Percentiles rank a stretch among this genome's conserved stretches.
Conservation (phyloP, 2,888 invertebrate species). For the Dryocosmus kuriphilus region DNA sequence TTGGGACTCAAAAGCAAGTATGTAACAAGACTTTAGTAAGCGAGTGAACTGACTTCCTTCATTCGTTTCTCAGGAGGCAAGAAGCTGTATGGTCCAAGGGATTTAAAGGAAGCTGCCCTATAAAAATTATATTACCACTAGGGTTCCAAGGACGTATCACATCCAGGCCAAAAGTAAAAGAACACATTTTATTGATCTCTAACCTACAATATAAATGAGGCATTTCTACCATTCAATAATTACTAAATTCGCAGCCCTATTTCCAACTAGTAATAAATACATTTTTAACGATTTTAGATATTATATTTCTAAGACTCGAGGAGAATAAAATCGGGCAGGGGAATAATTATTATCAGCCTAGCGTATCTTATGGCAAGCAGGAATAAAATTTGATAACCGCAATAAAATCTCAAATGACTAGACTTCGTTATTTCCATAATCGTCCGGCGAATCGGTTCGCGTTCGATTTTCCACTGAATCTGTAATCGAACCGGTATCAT, state of each 20-base stretch:
- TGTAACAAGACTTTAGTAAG: too few relatives aligned
- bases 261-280: not conserved
- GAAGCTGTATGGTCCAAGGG: too few relatives aligned
- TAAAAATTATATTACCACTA: too few relatives aligned
- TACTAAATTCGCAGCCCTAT: not conserved
- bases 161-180: not conserved
- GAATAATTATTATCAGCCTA: conserved; percentile 22
- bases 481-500: conserved; percentile 35
- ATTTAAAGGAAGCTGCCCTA: too few relatives aligned
- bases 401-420: conserved; percentile 22
- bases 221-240: not conserved
- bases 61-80: too few relatives aligned
- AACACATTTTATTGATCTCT: not conserved
- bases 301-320: not conserved
- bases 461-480: conserved; percentile 39
- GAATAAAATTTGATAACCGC: conserved; percentile 18
- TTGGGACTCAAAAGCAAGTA: too few relatives aligned
- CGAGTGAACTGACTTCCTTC: too few relatives aligned
- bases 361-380: conserved; percentile 16
- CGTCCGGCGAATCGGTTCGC: conserved; percentile 30
- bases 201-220: not conserved
- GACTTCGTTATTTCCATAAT: conserved; percentile 29
- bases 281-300: not conserved
- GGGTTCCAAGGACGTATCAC: too few relatives aligned
- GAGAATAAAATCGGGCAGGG: conserved; percentile 9